Evolutionary conservation across 2,113 vertebrate genomes (phyloP).

Genomic region (Raja brachyura): DNA sequence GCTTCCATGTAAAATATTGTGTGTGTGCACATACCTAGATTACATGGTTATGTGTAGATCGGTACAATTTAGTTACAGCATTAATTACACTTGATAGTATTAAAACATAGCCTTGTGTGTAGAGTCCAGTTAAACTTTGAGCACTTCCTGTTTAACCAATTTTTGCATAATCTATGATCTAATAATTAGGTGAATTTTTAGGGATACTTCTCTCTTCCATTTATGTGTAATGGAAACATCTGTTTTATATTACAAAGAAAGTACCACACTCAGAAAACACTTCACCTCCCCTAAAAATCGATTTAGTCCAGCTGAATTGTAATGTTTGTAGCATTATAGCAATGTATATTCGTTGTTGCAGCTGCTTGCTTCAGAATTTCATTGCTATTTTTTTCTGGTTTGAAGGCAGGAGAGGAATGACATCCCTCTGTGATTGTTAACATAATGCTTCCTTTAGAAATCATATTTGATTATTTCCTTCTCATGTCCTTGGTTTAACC

Average conservation of each 20-base stretch:
- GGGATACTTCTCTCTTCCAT: conserved; percentile 35
- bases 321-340: neutral
- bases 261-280: conserved; percentile 36
- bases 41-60: conserved; percentile 38
- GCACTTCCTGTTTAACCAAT: conserved; percentile 37
- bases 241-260: conserved; percentile 33
- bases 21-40: conserved; percentile 37
- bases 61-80: conserved; percentile 34
- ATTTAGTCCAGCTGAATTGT: conserved; percentile 23
- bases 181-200: conserved; percentile 38
- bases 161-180: conserved; percentile 36
- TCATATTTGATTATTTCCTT: conserved; percentile 6
- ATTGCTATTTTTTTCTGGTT: conserved; percentile 25
- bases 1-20: conserved; percentile 63
- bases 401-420: conserved; percentile 25
- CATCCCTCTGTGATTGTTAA: conserved; percentile 24
- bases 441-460: neutral
- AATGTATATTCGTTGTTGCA: conserved; percentile 17
- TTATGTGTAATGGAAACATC: conserved; percentile 36
- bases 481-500: conserved; percentile 17
- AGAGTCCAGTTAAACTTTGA: conserved; percentile 31
- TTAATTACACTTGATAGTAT: conserved; percentile 37
- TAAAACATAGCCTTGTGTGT: conserved; percentile 38
- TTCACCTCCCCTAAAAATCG: conserved; percentile 32
- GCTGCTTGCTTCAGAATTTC: conserved; percentile 22